phyloP scores from a whole-genome alignment of 64 coral and sea anemone genomes.

The Stichodactyla mertensii region DNA sequence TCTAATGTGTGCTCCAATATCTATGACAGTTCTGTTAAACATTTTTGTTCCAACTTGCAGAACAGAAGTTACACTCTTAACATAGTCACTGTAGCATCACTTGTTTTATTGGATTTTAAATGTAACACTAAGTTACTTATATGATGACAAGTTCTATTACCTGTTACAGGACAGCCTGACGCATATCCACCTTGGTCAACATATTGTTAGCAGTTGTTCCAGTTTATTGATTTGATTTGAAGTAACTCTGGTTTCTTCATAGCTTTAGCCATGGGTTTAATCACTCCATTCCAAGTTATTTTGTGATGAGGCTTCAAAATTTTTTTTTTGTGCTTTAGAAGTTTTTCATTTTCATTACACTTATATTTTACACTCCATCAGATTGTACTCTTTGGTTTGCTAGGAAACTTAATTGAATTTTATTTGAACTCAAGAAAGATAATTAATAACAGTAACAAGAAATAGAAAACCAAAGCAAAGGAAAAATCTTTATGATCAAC shows the following conservation, averaged over 20 bases:
- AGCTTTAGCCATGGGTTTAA: not conserved
- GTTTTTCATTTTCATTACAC: not conserved
- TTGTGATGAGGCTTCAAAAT: not conserved
- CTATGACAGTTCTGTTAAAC: no score
- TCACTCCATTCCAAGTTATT: no score
- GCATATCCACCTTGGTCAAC: not conserved
- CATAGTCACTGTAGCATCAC: not conserved
- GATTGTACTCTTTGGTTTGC: not conserved
- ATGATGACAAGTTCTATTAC: not conserved
- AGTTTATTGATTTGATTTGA: constrained; percentile 1
- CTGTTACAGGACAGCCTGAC: not conserved
- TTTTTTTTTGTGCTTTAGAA: not conserved
- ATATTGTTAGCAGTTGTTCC: not conserved
- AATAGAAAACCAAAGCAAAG: no score
- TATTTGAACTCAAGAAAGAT: no score
- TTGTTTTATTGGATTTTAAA: not conserved
- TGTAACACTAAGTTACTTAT: not conserved
- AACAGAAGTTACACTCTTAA: not conserved
- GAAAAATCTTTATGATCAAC: no score
- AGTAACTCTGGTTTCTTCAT: not conserved
- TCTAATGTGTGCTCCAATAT: no score
- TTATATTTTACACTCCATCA: not conserved
- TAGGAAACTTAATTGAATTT: no score
- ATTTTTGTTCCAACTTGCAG: not conserved
- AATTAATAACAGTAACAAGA: no score